A percentile compares a stretch with the other conserved stretches of the same genome.
These are phyloP conservation scores for Zophobas atratus DNA, from an alignment of 1,140 invertebrate genomes.

Conservation along the genomic window DNA sequence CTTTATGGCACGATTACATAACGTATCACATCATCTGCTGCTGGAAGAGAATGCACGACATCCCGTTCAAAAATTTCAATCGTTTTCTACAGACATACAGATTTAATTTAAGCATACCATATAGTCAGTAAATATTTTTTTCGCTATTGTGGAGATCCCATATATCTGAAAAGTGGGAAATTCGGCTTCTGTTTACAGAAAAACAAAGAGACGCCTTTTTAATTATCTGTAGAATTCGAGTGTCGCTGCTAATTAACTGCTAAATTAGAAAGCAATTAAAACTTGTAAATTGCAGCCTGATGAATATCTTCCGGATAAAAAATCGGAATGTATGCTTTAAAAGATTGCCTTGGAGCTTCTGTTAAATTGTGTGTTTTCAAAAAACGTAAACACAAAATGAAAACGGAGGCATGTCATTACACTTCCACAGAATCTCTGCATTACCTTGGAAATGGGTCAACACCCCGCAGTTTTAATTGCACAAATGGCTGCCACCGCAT, in stretches of 20 bases:
- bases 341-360: background rate
- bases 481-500: constrained; percentile 36
- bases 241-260: constrained; percentile 3
- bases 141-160: too few species aligned
- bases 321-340: background rate
- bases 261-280: constrained; percentile 33
- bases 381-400: constrained; percentile 30
- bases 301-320: constrained; percentile 24
- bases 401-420: constrained; percentile 8
- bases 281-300: constrained; percentile 21
- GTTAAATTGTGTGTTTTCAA: background rate
- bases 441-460: constrained; percentile 46
- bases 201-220: constrained; percentile 13
- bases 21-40: too few species aligned
- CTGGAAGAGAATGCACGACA: too few species aligned
- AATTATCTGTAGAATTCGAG: constrained; percentile 3
- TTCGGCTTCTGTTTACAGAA: too few species aligned
- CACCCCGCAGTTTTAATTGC: constrained; percentile 41
- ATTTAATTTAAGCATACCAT: too few species aligned
- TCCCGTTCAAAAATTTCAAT: too few species aligned
- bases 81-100: too few species aligned
- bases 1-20: too few species aligned
- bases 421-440: constrained; percentile 13
- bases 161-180: too few species aligned
- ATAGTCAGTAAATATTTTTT: too few species aligned